These are phyloP conservation scores for Hippocampus guttulatus DNA, from an alignment of 2,113 vertebrate species.

Conservation along the genomic window DNA sequence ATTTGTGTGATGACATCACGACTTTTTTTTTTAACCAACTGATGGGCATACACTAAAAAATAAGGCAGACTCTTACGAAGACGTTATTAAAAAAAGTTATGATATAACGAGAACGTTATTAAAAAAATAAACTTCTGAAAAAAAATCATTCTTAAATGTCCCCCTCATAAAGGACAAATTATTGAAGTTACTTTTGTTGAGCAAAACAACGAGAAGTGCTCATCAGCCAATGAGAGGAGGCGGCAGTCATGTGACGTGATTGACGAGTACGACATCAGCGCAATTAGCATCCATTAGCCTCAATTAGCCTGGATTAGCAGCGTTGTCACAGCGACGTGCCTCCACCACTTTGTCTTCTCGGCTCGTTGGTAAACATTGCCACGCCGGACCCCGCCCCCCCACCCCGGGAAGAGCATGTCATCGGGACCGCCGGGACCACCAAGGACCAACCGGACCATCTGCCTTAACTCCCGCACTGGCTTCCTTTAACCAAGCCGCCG, in stretches of 20 bases:
- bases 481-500: constrained; percentile 9
- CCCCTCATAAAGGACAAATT: no score
- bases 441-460: neutral
- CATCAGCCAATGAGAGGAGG: neutral
- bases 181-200: no score
- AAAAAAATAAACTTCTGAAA: no score
- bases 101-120: no score
- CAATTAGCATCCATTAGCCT: neutral
- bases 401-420: neutral
- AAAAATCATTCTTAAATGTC: no score
- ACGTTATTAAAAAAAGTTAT: no score
- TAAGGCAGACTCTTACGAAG: no score
- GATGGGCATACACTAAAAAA: neutral
- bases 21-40: neutral
- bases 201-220: neutral
- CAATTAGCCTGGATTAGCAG: neutral
- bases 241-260: neutral
- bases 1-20: neutral
- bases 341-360: neutral
- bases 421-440: neutral
- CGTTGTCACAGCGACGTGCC: neutral
- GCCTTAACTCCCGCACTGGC: neutral
- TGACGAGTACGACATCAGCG: neutral
- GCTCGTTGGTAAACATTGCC: neutral
- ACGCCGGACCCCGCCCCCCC: neutral